phyloP scores from a whole-genome alignment of 2,888 invertebrate genomes.

The Synergus laeviventris region DNA sequence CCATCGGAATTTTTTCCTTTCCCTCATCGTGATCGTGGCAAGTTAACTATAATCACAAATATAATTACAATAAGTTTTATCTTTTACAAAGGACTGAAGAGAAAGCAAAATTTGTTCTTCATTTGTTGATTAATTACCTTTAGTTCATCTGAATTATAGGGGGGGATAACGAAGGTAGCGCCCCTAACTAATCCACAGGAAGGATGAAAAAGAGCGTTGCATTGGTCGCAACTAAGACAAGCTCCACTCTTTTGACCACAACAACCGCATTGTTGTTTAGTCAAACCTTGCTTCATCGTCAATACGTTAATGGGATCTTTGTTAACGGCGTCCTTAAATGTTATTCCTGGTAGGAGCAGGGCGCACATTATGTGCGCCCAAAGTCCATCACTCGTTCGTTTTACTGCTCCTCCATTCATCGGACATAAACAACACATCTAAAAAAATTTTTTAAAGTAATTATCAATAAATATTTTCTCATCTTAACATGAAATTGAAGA shows the following conservation, averaged over 20 bases:
- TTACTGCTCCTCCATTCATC: conserved; percentile 81
- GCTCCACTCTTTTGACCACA: conserved; percentile 73
- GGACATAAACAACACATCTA: conserved; percentile 79
- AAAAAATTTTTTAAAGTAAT: conserved; percentile 43
- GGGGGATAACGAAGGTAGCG: conserved; percentile 71
- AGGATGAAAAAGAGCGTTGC: conserved; percentile 78
- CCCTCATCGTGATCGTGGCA: conserved; percentile 68
- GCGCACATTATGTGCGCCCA: conserved; percentile 84
- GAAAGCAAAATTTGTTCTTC: conserved; percentile 41
- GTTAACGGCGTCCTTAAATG: conserved; percentile 76
- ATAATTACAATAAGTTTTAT: not conserved
- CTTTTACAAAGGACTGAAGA: conserved; percentile 5
- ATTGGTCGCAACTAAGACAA: conserved; percentile 77
- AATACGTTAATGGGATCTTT: conserved; percentile 73
- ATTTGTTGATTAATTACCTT: conserved; percentile 67
- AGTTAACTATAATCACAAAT: conserved; percentile 61
- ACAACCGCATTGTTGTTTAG: conserved; percentile 70
- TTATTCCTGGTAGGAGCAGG: conserved; percentile 81
- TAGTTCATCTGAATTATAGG: conserved; percentile 66
- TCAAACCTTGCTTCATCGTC: conserved; percentile 61
- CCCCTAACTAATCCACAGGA: conserved; percentile 80
- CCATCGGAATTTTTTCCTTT: conserved; percentile 66
- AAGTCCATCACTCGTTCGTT: conserved; percentile 79
- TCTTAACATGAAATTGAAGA: not conserved
- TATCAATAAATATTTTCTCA: not conserved